Evolutionary conservation across 2,888 invertebrate species (phyloP), one percentile per base, ranked within the genome.

Genomic region (Orchesellides sinensis): DNA sequence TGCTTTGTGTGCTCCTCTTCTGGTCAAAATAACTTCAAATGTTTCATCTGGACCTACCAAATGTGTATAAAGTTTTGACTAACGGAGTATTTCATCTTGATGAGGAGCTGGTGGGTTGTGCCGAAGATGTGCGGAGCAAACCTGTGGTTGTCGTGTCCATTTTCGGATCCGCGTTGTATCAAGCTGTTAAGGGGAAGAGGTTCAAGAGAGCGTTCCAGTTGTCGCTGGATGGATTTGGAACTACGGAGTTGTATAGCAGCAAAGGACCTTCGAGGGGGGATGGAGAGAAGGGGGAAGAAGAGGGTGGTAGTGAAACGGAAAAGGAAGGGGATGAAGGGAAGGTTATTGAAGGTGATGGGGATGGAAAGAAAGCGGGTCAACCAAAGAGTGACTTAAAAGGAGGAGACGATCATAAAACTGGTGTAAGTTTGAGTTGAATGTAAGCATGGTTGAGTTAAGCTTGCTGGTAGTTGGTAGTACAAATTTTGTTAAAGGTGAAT

Each of bases 101-200:
- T 66, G 84, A 77, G 23, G 69, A n/a, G n/a, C n/a, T n/a, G n/a
- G n/a, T n/a, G n/a, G n/a, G n/a, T n/a, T n/a, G n/a, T n/a, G 17
- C 59, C 25, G 73, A 56, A 52, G 56, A 68, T 65, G 86, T 85
- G 77, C 92, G 72, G 93, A 93, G 45, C 35, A 56, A 78, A 23
- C 45, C 45, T 88, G 92, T 94, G 40, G 92, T 94, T 6, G 92
- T 95, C 1, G 93, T 95, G 10, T 94, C 95, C 10, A 91, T 95
- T 23, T 93, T 95, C 88, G 95, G 95, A 19, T 74, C 79, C 1
- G 81, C 78, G 25, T 40, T 78, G 47, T 81, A 83, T 47, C 77
- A 74, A 23, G 54, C 73, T 21, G 74, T 78, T 25, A 56, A 23
- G 25, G 23, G 77, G 4, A 47, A 72, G 8, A 66, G 82, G 5